These are phyloP conservation scores for Congeria kusceri DNA, from an alignment of 2,888 invertebrate genomes.

Conservation along the genomic window DNA sequence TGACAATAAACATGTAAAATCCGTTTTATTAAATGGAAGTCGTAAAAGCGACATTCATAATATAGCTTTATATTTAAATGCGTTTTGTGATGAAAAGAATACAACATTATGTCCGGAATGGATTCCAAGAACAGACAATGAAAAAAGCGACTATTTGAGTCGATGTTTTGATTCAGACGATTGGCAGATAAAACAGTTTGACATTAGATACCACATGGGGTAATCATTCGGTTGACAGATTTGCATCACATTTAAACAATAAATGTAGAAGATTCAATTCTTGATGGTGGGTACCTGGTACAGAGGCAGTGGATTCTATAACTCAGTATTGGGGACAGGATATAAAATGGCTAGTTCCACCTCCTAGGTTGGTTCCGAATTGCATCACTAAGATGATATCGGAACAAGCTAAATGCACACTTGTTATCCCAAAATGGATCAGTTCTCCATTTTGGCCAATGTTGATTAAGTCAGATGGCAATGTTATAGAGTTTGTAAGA, in stretches of 20 bases:
- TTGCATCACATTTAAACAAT: constrained; percentile 49
- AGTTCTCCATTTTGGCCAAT: constrained; percentile 42
- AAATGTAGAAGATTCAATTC: constrained; percentile 62
- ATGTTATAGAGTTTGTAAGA: constrained; percentile 6
- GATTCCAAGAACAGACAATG: too few relatives aligned
- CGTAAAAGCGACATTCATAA: too few relatives aligned
- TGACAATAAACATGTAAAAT: too few relatives aligned
- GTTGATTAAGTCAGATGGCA: constrained; percentile 7
- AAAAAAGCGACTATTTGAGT: too few relatives aligned
- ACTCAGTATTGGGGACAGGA: constrained; percentile 22
- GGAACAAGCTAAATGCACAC: constrained; percentile 30
- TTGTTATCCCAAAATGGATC: constrained; percentile 35
- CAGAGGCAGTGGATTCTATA: constrained; percentile 41
- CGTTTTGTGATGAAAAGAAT: too few relatives aligned
- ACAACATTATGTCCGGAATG: too few relatives aligned
- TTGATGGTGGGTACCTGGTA: constrained; percentile 40
- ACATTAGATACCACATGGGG: constrained; percentile 44
- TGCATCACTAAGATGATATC: constrained; percentile 31
- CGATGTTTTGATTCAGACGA: too few relatives aligned
- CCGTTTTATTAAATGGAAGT: too few relatives aligned
- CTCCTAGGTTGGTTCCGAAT: constrained; percentile 36
- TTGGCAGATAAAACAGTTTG: too few relatives aligned
- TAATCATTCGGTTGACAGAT: constrained; percentile 47
- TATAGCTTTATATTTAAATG: too few relatives aligned
- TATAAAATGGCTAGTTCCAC: constrained; percentile 58